Conservation (phyloP, 2,113 vertebrate species). For the Sinocyclocheilus anophthalmus region DNA sequence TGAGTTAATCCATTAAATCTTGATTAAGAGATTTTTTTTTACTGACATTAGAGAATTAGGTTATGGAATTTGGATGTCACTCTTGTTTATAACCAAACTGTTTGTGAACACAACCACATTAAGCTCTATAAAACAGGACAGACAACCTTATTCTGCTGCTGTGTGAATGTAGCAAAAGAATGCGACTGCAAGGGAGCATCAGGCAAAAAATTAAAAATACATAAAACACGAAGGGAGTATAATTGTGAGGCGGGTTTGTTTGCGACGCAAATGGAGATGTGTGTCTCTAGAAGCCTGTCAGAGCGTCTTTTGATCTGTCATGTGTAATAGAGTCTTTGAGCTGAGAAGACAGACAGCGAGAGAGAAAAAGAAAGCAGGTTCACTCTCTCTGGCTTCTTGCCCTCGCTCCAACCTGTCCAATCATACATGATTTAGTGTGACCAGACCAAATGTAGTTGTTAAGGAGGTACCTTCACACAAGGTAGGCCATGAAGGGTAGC, state of each 20-base stretch:
- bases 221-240: conserved; percentile 8
- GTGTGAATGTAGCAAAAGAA: not conserved
- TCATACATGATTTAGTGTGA: conserved; percentile 52
- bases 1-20: not conserved
- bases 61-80: not conserved
- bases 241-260: conserved; percentile 30
- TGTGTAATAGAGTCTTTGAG: conserved; percentile 49
- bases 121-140: not conserved
- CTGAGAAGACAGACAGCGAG: conserved; percentile 11
- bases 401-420: not conserved
- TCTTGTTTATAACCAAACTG: not conserved
- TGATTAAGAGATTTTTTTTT: not conserved
- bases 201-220: conserved; percentile 3
- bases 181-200: not conserved
- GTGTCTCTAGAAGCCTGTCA: conserved; percentile 26
- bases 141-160: not conserved
- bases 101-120: not conserved
- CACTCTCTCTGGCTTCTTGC: conserved; percentile 31
- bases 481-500: not conserved
- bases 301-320: conserved; percentile 45
- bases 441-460: conserved; percentile 31
- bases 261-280: conserved; percentile 22
- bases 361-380: conserved; percentile 21
- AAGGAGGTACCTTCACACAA: conserved; percentile 4
- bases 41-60: not conserved